Percentiles rank a stretch among this genome's conserved stretches.
phyloP scores from a whole-genome alignment of 2,113 vertebrate species.

The Ranitomeya imitator region DNA sequence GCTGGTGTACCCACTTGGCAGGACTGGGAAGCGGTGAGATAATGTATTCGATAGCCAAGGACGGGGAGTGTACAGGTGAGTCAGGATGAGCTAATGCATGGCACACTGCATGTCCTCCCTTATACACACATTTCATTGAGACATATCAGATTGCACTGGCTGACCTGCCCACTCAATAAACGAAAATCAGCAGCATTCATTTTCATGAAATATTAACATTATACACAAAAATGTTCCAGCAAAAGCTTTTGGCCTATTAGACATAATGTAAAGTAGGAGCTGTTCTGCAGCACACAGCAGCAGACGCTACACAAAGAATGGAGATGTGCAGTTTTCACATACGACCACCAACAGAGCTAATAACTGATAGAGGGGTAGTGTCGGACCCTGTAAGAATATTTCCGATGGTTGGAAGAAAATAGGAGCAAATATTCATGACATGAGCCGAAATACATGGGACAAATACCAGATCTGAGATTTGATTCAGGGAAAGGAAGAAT shows the following conservation, averaged over 20 bases:
- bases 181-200: neutral
- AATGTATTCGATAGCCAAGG: conserved; percentile 35
- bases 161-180: neutral
- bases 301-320: too few species aligned
- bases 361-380: too few species aligned
- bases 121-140: neutral
- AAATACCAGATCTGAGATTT: too few species aligned
- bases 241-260: neutral
- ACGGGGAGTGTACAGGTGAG: conserved; percentile 32
- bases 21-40: conserved; percentile 29
- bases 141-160: neutral
- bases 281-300: too few species aligned
- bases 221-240: too few species aligned
- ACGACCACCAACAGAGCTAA: too few species aligned
- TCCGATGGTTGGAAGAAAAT: too few species aligned
- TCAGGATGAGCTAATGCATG: conserved; percentile 45
- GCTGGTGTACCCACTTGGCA: conserved; percentile 41
- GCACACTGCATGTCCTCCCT: neutral
- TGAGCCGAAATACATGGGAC: too few species aligned
- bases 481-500: too few species aligned
- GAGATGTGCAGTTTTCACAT: too few species aligned
- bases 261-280: neutral
- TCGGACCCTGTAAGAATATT: too few species aligned
- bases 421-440: too few species aligned
- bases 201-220: neutral